Conservation (phyloP, 2,113 vertebrate genomes). For the Apteryx mantelli region DNA sequence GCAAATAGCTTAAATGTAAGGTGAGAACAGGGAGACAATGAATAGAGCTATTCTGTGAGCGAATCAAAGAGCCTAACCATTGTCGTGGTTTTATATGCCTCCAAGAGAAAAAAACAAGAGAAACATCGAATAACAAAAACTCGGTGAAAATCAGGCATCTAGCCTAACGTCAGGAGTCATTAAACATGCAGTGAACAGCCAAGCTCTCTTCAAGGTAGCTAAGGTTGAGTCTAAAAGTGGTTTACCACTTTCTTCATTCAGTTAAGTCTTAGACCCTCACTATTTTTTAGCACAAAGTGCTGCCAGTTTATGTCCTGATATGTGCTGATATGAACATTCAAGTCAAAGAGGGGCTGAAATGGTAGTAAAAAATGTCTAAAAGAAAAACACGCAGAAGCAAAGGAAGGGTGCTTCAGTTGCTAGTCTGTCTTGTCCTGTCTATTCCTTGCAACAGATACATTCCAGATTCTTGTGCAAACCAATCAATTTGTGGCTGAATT, state of each 20-base stretch:
- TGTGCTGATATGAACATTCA: not conserved
- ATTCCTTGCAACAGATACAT: not conserved
- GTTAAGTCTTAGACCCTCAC: not conserved
- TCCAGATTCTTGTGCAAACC: slow-evolving; percentile 1
- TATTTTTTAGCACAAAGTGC: not conserved
- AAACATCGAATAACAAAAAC: not conserved
- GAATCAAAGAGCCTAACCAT: not conserved
- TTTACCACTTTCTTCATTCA: not conserved
- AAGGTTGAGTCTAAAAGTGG: not conserved
- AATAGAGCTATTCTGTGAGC: not conserved
- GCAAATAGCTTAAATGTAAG: not conserved
- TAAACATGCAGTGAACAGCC: not conserved
- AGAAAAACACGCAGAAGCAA: not conserved
- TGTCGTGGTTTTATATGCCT: not conserved
- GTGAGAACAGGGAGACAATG: not conserved
- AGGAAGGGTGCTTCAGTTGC: not conserved
- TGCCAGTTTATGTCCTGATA: not conserved
- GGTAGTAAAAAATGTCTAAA: not conserved
- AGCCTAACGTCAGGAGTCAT: not conserved
- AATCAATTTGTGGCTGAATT: slow-evolving; percentile 32
- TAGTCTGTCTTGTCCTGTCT: not conserved
- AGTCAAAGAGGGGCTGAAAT: not conserved
- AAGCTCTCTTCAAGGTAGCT: not conserved
- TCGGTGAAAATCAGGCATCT: not conserved
- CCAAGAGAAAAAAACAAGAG: not conserved